Conservation (phyloP, 2,888 invertebrate species). For the Hyposoter dolosus region DNA sequence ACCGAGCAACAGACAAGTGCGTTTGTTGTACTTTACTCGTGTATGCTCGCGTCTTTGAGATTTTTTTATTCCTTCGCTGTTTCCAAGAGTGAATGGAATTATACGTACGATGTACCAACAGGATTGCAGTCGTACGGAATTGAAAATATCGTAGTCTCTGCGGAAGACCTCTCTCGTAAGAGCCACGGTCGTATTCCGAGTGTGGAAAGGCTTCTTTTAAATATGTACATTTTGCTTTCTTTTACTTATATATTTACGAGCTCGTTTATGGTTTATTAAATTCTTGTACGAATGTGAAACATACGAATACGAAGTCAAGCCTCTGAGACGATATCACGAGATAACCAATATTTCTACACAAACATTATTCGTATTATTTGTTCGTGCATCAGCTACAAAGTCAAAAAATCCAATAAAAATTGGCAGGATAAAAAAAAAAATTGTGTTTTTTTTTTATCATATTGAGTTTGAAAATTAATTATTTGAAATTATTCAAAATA, state of each 20-base stretch:
- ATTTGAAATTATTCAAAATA: no score
- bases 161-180: slow-evolving; percentile 11
- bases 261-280: slow-evolving; percentile 61
- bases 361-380: background rate
- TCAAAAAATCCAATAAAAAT: background rate
- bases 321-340: background rate
- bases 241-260: slow-evolving; percentile 50
- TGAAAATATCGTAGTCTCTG: slow-evolving; percentile 39
- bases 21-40: slow-evolving; percentile 14
- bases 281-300: slow-evolving; percentile 54
- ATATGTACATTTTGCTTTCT: slow-evolving; percentile 36
- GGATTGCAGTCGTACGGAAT: slow-evolving; percentile 20
- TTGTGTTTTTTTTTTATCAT: background rate
- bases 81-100: slow-evolving; percentile 46
- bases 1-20: slow-evolving; percentile 29
- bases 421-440: background rate
- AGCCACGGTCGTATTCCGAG: slow-evolving; percentile 25
- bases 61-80: slow-evolving; percentile 3
- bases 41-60: background rate
- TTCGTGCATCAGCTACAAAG: background rate
- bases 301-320: slow-evolving; percentile 33
- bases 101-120: slow-evolving; percentile 1
- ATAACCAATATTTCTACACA: slow-evolving; percentile 24
- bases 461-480: no score
- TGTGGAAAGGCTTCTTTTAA: slow-evolving; percentile 26